A percentile compares a stretch with the other conserved stretches of the same genome.
Evolutionary conservation across 2,113 vertebrate species (phyloP).

Genomic region (Muntiacus reevesi): DNA sequence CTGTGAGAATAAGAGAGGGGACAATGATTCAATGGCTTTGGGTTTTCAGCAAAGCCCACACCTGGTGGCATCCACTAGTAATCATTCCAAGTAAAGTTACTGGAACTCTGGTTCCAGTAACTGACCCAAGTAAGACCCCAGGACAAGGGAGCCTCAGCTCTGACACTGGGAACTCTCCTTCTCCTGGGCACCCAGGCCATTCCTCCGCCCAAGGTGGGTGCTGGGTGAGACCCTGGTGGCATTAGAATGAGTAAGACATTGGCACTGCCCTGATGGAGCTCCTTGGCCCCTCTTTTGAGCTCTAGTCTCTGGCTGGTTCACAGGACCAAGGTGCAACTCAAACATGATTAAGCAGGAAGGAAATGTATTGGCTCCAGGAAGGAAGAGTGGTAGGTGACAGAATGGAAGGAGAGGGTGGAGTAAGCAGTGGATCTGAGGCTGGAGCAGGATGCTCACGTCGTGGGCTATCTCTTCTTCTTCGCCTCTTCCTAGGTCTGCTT

Average conservation of each 20-base stretch:
- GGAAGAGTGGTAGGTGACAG: not conserved
- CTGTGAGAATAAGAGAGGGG: not conserved
- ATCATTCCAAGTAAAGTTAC: not conserved
- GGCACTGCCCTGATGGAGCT: not conserved
- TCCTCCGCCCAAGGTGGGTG: not conserved
- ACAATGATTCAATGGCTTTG: not conserved
- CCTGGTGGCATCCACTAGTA: not conserved
- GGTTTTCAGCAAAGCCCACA: not conserved
- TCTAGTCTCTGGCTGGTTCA: not conserved
- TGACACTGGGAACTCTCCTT: not conserved
- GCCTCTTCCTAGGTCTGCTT: too few relatives aligned
- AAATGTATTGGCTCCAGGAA: not conserved
- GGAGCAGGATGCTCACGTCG: accelerated
- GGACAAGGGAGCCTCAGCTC: not conserved
- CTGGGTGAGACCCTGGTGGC: not conserved
- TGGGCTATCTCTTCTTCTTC: not conserved
- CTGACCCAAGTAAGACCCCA: not conserved
- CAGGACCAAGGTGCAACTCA: not conserved
- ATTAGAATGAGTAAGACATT: not conserved
- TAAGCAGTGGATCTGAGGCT: too few relatives aligned
- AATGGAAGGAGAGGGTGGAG: not conserved
- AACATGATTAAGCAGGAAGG: not conserved
- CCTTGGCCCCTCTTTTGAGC: not conserved
- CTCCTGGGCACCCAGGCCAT: not conserved
- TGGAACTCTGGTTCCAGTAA: not conserved